A percentile compares a stretch with the other conserved stretches of the same genome.
phyloP scores from a whole-genome alignment of 2,888 invertebrate genomes.

The Micoletzkya japonica region DNA sequence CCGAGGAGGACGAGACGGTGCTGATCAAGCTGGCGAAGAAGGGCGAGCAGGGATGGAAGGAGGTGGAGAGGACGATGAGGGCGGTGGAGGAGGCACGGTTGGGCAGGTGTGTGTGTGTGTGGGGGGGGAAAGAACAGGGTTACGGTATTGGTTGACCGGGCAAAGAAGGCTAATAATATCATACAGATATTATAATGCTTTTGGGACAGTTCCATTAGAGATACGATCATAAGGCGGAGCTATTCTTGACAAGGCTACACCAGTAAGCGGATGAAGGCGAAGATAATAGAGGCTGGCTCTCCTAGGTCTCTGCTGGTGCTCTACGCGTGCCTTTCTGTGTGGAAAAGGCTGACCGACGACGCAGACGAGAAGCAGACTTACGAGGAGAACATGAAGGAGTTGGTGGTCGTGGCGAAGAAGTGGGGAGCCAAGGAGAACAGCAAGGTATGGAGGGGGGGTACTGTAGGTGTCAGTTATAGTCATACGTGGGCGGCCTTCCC shows the following conservation, averaged over 20 bases:
- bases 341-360: conserved; percentile 9
- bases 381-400: conserved; percentile 8
- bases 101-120: background rate
- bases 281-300: background rate
- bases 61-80: conserved; percentile 34
- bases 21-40: conserved; percentile 37
- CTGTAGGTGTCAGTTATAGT: background rate
- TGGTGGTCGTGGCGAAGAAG: conserved; percentile 17
- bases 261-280: background rate
- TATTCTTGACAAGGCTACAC: no score
- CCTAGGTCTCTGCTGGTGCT: conserved; percentile 39
- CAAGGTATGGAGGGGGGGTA: background rate
- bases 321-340: conserved; percentile 20
- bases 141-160: background rate
- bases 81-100: background rate
- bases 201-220: background rate
- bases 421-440: background rate
- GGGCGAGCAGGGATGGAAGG: conserved; percentile 36
- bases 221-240: background rate
- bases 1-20: conserved; percentile 40
- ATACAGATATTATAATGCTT: background rate
- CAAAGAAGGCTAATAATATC: background rate
- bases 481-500: background rate
- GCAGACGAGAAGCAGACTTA: conserved; percentile 19
- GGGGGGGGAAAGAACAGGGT: background rate